Conservation (phyloP, 1,140 invertebrate species). For the Pentalonia nigronervosa region DNA sequence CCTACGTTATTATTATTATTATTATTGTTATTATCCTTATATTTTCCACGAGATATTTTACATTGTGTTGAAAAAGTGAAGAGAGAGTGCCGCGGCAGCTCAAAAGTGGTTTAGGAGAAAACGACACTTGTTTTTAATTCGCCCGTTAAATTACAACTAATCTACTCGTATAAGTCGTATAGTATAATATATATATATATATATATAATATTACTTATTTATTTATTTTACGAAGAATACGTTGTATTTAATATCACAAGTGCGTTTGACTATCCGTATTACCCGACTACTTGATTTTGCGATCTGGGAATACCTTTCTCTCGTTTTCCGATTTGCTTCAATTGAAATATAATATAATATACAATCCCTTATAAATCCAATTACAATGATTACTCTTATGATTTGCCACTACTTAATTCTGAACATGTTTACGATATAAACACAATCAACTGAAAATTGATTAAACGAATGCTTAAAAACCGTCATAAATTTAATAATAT, state of each 20-base stretch:
- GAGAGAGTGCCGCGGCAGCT: background rate
- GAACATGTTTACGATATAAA: too few relatives aligned
- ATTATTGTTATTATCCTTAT: slow-evolving; percentile 17
- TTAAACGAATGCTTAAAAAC: too few relatives aligned
- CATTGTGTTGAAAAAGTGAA: background rate
- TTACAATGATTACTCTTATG: too few relatives aligned
- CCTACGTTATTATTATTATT: slow-evolving; percentile 6
- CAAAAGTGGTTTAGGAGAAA: background rate
- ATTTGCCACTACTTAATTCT: too few relatives aligned
- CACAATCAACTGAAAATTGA: too few relatives aligned
- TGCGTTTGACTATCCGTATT: background rate
- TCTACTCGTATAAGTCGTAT: background rate
- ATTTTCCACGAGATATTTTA: background rate
- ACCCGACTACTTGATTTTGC: too few relatives aligned
- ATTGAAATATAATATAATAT: too few relatives aligned
- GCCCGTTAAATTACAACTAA: background rate
- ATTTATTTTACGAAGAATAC: background rate
- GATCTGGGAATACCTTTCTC: too few relatives aligned
- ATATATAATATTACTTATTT: background rate
- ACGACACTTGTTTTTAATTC: slow-evolving; percentile 40
- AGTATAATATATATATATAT: background rate
- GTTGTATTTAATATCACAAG: background rate
- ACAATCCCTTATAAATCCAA: too few relatives aligned
- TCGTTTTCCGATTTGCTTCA: too few relatives aligned
- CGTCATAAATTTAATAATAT: too few relatives aligned